Evolutionary conservation across 2,113 vertebrate species (phyloP), one percentile per base, ranked within the genome.

Genomic region (Rhodinocichla rosea): DNA sequence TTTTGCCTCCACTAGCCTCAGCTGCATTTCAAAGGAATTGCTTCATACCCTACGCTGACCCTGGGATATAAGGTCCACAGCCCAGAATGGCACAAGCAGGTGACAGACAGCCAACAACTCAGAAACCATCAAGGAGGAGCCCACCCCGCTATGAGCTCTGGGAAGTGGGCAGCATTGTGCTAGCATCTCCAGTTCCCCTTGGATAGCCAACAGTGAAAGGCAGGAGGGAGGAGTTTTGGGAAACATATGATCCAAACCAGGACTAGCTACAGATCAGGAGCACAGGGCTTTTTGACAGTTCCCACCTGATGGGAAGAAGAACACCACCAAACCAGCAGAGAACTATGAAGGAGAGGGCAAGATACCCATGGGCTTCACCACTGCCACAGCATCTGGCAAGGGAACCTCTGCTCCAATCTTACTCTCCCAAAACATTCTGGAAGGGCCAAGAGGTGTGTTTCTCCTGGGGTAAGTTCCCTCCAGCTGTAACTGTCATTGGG

Each of bases 141-240:
- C 9, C 10, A 8, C 11, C 10, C 10, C 1, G 0, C 49, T 24
- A 12, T 0, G 1, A 49, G 59, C 39, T 64, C 68, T 28, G 33
- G 47, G 64, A 64, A 64, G 16, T 1, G 1, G 2, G 5, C 10
- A 10, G 26, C 10, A 3, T 23, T 32, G 23, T 2, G 1, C 56
- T 27, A 21, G 13, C 44, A 63, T 13, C 78, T 57, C 75, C 23
- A 49, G 28, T 2, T 44, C 65, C 60, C 45, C 45, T 14, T 9
- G 13, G 44, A 44, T 2, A 33, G 11, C 32, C 33, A 71, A 19
- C 0, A 28, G 53, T 7, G 17, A 62, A 47, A 77, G 13, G 23
- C 1, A 24, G 27, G 37, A 76, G 19, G 18, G 14, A 77, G 4
- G 6, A 52, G 22, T 84, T 40, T 18, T 19, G 42, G 42, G 37